These are phyloP conservation scores for Tethea ocularis DNA, from an alignment of 2,888 invertebrate species.

Conservation along the genomic window DNA sequence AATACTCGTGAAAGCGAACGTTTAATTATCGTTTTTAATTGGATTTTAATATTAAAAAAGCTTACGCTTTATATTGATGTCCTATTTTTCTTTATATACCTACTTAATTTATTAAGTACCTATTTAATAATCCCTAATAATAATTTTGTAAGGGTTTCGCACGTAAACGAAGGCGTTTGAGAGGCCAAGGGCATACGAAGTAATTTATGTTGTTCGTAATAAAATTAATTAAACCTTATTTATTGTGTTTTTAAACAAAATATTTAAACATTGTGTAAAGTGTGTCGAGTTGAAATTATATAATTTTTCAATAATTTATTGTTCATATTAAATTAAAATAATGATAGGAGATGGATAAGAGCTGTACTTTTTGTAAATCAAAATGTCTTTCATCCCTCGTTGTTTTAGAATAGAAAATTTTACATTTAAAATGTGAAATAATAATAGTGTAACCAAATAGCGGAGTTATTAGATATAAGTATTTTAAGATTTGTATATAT, in stretches of 20 bases:
- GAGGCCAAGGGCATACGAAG: constrained; percentile 25
- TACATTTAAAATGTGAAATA: constrained; percentile 6
- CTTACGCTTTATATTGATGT: background rate
- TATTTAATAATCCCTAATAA: constrained; percentile 67
- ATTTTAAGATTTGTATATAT: too few relatives aligned
- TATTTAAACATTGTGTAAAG: constrained; percentile 18
- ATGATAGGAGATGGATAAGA: constrained; percentile 49
- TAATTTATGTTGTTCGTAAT: constrained; percentile 29
- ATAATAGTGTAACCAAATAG: too few relatives aligned
- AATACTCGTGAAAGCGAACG: background rate
- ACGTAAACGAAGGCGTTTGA: constrained; percentile 67
- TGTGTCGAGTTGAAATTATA: constrained; percentile 29
- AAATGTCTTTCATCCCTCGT: constrained; percentile 75
- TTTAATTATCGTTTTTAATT: background rate
- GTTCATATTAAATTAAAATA: constrained; percentile 10
- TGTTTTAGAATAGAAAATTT: constrained; percentile 22
- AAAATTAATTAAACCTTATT: constrained; percentile 39
- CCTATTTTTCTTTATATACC: constrained; percentile 47
- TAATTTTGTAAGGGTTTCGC: constrained; percentile 80
- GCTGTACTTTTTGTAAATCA: constrained; percentile 72
- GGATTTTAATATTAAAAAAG: background rate
- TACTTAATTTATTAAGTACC: constrained; percentile 58
- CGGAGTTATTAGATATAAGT: too few relatives aligned
- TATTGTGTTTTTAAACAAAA: constrained; percentile 32
- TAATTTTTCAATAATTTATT: constrained; percentile 3